Evolutionary conservation across 1,140 invertebrate species (phyloP), one percentile per base, ranked within the genome.

Genomic region (Paraescarpia echinospica): DNA sequence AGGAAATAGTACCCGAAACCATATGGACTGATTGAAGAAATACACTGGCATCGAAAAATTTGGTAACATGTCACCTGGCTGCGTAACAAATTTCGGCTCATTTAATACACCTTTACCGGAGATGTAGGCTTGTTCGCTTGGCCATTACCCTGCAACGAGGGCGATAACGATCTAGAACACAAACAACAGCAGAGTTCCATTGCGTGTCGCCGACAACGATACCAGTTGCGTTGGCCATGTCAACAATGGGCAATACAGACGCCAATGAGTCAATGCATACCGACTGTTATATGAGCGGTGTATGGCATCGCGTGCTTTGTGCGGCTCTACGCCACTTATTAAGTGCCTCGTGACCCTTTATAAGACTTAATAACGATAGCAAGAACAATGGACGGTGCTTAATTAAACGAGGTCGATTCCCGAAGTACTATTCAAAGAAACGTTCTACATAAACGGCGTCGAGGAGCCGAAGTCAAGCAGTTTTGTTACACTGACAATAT

Each of bases 331-430:
- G 4, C 4, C 4, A 41, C 41, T 41, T 41, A 41, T 41, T 41
- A 41, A 27, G 59, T 77, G 59, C 59, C 59, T 77, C 22, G 9
- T 31, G 59, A 77, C 18, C 18, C 59, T 12, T 18, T 77, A 77
- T 18, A 77, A 27, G 14, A 77, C 59, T 18, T 27, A 77, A 77
- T 77, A 31, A 31, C 59, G 59, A 12, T 27, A 77, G 18, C 27
- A 22, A 1, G 59, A 77, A 77, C 59, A 77, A 77, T 18, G 18
- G 59, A 18, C 27, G 59, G 59, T 31, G 59, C 59, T 77, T 77
- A 77, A 77, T 77, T 77, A 77, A 77, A 77, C 59, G 59, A 77
- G 59, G 59, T 77, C 59, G 59, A n/a, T n/a, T n/a, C n/a, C n/a
- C n/a, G n/a, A 41, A 41, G 4, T 41, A 12, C 41, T 12, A 41